phyloP scores from a whole-genome alignment of 1,140 invertebrate species.

The Aphidius gifuensis region DNA sequence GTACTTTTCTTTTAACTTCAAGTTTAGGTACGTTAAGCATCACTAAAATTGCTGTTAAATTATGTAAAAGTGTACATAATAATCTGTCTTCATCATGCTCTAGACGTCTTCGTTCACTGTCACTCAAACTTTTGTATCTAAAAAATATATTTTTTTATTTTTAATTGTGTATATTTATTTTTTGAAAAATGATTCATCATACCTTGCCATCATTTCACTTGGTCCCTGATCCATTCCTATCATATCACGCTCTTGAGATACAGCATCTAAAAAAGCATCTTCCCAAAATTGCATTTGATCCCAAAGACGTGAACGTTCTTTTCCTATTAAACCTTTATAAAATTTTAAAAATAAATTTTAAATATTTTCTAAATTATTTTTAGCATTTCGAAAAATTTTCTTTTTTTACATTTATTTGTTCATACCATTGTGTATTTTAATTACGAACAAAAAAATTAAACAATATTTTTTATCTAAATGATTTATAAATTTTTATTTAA shows the following conservation, averaged over 20 bases:
- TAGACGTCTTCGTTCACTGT: conserved; percentile 90
- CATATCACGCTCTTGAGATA: conserved; percentile 97
- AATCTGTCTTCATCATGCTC: conserved; percentile 98
- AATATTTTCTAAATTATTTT: not conserved
- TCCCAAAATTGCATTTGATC: conserved; percentile 99
- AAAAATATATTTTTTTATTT: conserved; percentile 1
- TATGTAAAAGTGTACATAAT: conserved; percentile 93
- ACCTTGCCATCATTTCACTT: conserved; percentile 98
- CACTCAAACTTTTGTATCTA: conserved; percentile 88
- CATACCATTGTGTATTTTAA: not conserved
- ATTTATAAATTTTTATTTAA: too few relatives aligned
- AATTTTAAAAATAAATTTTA: not conserved
- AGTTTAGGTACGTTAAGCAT: conserved; percentile 87
- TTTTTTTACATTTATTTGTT: not conserved
- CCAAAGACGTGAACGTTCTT: conserved; percentile 87
- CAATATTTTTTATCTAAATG: too few relatives aligned
- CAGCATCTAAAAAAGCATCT: conserved; percentile 96
- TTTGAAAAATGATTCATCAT: not conserved
- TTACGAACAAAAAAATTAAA: too few relatives aligned
- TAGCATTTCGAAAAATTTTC: not conserved
- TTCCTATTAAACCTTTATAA: conserved; percentile 55
- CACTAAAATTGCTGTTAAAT: conserved; percentile 93
- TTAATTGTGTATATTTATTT: not conserved
- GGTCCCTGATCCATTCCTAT: conserved; percentile 99
- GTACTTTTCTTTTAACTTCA: conserved; percentile 88